These are phyloP conservation scores for Corbicula japonica DNA, from an alignment of 2,888 invertebrate genomes.

Conservation along the genomic window DNA sequence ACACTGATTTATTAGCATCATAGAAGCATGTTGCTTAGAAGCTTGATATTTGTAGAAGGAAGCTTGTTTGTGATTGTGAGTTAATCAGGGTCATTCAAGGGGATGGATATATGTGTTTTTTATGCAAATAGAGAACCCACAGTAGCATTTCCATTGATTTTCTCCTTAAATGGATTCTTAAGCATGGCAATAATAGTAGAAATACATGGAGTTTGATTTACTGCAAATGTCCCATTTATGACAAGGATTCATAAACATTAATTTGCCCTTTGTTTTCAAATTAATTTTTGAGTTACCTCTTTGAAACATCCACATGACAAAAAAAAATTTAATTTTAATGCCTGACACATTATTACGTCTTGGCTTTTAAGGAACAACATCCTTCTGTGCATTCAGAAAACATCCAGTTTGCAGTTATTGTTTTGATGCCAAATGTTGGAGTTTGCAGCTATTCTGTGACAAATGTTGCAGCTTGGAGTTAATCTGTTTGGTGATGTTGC, in stretches of 20 bases:
- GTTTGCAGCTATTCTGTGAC: no score
- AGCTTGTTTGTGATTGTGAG: slow-evolving; percentile 53
- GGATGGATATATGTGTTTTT: slow-evolving; percentile 65
- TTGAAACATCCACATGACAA: slow-evolving; percentile 9
- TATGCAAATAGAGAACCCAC: slow-evolving; percentile 61
- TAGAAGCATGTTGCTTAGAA: slow-evolving; percentile 43
- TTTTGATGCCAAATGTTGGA: no score
- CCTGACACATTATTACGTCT: no score
- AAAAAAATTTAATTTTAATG: slow-evolving; percentile 16
- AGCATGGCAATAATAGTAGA: slow-evolving; percentile 39
- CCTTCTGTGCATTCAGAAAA: no score
- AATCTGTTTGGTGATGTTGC: no score
- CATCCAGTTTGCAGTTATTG: no score
- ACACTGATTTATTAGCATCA: slow-evolving; percentile 34
- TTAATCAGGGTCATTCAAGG: slow-evolving; percentile 57
- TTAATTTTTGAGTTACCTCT: not conserved
- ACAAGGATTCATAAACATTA: no score
- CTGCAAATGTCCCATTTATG: slow-evolving; percentile 32
- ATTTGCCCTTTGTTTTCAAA: no score
- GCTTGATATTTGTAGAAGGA: slow-evolving; percentile 54
- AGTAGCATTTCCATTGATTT: slow-evolving; percentile 54
- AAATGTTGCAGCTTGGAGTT: no score
- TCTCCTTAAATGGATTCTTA: slow-evolving; percentile 16
- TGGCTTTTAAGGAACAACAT: no score
- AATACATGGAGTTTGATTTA: slow-evolving; percentile 43